phyloP scores from a whole-genome alignment of 2,888 invertebrate genomes.

The Tinea semifulvella region DNA sequence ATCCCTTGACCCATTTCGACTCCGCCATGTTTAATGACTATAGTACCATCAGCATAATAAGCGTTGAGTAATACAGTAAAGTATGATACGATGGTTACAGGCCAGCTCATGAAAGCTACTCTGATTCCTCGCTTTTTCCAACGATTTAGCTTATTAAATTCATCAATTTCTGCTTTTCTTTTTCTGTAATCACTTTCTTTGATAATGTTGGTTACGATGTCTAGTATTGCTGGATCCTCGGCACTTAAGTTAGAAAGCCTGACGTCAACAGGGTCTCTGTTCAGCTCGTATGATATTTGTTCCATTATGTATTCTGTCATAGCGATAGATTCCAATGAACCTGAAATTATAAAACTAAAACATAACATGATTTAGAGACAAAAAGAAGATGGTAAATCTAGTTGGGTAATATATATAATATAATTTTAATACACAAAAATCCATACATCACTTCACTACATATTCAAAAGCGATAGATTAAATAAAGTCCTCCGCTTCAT shows the following conservation, averaged over 20 bases:
- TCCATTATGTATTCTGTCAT: constrained; percentile 73
- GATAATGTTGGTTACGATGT: constrained; percentile 60
- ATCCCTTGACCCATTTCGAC: constrained; percentile 85
- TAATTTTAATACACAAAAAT: no score
- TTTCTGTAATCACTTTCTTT: constrained; percentile 59
- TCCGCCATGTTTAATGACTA: constrained; percentile 76
- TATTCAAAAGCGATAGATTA: no score
- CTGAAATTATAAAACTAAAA: constrained; percentile 38
- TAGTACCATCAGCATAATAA: constrained; percentile 75
- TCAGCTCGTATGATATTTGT: constrained; percentile 66
- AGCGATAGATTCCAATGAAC: constrained; percentile 70
- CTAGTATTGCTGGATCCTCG: constrained; percentile 34
- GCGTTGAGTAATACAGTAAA: constrained; percentile 71
- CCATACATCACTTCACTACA: no score
- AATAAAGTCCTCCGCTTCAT: no score
- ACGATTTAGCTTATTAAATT: constrained; percentile 73
- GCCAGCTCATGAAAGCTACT: constrained; percentile 75
- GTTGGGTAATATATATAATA: no score
- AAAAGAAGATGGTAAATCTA: no score
- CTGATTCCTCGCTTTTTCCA: constrained; percentile 84
- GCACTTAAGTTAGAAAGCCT: constrained; percentile 58
- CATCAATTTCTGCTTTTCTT: constrained; percentile 60
- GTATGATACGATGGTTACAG: constrained; percentile 55
- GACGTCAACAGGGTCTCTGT: constrained; percentile 67
- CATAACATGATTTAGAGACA: no score